Conservation (phyloP, 2,888 invertebrate genomes). For the Physocephala rufipes region DNA sequence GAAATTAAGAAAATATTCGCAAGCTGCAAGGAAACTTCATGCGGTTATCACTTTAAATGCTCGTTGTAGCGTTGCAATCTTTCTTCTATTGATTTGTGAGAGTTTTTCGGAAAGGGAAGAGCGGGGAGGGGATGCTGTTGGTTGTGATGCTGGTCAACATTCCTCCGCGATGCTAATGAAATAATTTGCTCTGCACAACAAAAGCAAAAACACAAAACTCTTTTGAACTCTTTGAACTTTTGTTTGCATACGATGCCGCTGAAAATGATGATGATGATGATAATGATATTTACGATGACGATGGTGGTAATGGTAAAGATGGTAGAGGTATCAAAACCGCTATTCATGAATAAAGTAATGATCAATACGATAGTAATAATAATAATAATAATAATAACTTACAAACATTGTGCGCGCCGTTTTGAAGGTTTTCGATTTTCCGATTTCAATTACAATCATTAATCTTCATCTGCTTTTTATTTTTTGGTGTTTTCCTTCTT, state of each 20-base stretch:
- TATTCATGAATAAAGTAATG: neutral
- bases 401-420: no score
- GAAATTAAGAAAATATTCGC: constrained; percentile 3
- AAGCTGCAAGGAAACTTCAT: neutral
- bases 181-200: constrained; percentile 11
- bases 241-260: neutral
- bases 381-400: no score
- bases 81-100: neutral
- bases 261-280: no score
- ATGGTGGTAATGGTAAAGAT: no score
- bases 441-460: no score
- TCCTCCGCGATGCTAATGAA: constrained; percentile 9
- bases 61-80: neutral
- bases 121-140: neutral
- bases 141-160: neutral
- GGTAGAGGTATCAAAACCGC: no score
- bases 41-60: constrained; percentile 16
- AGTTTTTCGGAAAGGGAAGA: neutral
- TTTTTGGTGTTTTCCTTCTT: no score
- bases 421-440: no score
- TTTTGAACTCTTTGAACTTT: constrained; percentile 29
- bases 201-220: neutral
- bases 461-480: neutral
- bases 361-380: no score
- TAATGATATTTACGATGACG: neutral